phyloP scores from a whole-genome alignment of 1,140 invertebrate genomes.

The Trachymyrmex cornetzi region DNA sequence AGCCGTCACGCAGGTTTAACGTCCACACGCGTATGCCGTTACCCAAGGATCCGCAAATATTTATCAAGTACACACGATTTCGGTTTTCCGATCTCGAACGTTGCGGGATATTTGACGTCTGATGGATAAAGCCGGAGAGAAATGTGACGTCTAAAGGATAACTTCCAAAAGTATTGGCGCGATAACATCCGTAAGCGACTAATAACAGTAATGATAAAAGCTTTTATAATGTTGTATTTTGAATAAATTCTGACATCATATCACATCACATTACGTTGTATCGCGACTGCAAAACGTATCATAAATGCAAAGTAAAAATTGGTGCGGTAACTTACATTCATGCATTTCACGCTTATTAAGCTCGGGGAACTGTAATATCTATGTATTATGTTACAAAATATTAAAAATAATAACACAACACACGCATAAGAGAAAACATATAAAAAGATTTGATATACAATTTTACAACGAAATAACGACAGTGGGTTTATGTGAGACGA shows the following conservation, averaged over 20 bases:
- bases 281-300: background rate
- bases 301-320: background rate
- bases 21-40: constrained; percentile 33
- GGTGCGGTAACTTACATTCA: background rate
- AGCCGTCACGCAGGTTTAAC: constrained; percentile 59
- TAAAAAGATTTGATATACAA: background rate
- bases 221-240: background rate
- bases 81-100: constrained; percentile 50
- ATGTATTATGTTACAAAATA: background rate
- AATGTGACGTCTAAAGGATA: constrained; percentile 13
- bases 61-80: constrained; percentile 63
- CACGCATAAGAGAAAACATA: background rate
- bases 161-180: constrained; percentile 2
- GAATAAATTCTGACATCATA: background rate
- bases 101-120: constrained; percentile 38
- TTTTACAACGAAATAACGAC: constrained; percentile 17
- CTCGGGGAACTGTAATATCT: background rate
- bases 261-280: background rate
- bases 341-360: background rate
- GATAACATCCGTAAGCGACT: background rate
- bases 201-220: background rate
- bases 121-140: constrained; percentile 29
- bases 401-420: background rate
- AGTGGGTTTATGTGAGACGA: background rate
- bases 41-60: constrained; percentile 56